Evolutionary conservation across 2,888 invertebrate genomes (phyloP).

Genomic region (Zhengitettix transpicula): DNA sequence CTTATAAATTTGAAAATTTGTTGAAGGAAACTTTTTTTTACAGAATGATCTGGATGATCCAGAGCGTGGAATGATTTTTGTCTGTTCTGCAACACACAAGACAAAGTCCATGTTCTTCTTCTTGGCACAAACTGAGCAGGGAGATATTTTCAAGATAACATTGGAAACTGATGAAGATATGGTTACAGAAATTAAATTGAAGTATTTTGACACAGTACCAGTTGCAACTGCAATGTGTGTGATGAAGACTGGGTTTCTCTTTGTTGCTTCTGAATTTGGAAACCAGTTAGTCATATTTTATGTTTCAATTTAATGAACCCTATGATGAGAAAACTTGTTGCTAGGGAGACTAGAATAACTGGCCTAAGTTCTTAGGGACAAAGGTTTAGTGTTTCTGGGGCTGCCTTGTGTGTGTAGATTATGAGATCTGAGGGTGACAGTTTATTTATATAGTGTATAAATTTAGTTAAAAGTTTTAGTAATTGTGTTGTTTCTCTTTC

Average conservation of each 20-base stretch:
- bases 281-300: slow-evolving; percentile 74
- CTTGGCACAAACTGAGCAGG: slow-evolving; percentile 96
- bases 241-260: slow-evolving; percentile 93
- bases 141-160: slow-evolving; percentile 92
- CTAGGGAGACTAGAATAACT: background rate
- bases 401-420: background rate
- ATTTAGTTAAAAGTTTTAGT: background rate
- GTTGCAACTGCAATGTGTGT: slow-evolving; percentile 95
- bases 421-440: background rate
- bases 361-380: background rate
- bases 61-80: slow-evolving; percentile 97
- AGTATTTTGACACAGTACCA: slow-evolving; percentile 98
- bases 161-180: slow-evolving; percentile 95
- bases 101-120: slow-evolving; percentile 99
- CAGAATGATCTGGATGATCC: slow-evolving; percentile 96
- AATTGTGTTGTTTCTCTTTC: slow-evolving; percentile 19
- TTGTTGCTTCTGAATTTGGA: slow-evolving; percentile 97
- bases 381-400: background rate
- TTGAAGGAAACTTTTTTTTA: slow-evolving; percentile 4
- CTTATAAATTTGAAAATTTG: background rate
- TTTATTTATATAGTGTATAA: background rate
- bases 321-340: background rate
- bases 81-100: slow-evolving; percentile 97
- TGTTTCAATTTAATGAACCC: background rate
- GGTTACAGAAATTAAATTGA: slow-evolving; percentile 95